Evolutionary conservation across 1,140 invertebrate genomes (phyloP), one percentile per base, ranked within the genome.

Genomic region (Macrobrachium nipponense): DNA sequence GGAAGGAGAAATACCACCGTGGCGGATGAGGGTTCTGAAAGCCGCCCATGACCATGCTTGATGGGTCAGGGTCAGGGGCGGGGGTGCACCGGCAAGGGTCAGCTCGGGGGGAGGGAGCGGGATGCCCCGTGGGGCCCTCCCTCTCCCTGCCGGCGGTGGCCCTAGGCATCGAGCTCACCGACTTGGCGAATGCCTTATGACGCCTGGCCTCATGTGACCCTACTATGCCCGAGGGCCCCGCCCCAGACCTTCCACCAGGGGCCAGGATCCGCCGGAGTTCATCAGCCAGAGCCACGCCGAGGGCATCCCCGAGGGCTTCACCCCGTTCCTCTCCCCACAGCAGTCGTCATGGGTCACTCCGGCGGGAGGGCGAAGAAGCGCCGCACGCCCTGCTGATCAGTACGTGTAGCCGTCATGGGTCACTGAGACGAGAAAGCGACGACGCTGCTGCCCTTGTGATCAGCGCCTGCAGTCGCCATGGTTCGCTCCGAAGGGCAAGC

Each of bases 111-210:
- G 68, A 77, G 51, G 81, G 72, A 44, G 85, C 61, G 20, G 36
- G 78, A 36, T 87, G 85, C 78, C 85, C 85, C 27, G 68, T 75
- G 12, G 72, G 85, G 43, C 85, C 85, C 61, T 81, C 80, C 61
- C 81, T 89, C 70, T 87, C 88, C 76, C 68, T 89, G 64, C 88
- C 88, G 23, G 85, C 88, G 58, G 83, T 86, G 44, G 88, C 88
- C 68, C 82, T 89, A 27, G 88, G 88, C 10, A 76, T 89, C 77
- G 88, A 89, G 82, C 76, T 89, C 51, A 87, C 66, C 36, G 88
- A 89, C 20, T 77, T 89, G 23, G 86, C 85, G 62, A 86, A 89
- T 44, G 88, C 88, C 79, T 89, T 89, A 84, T 89, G 88, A 89
- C 88, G 88, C 76, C 85, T 89, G 73, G 82, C 88, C 70, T 80